Evolutionary conservation across 2,113 vertebrate genomes (phyloP).

Genomic region (Ginglymostoma cirratum): DNA sequence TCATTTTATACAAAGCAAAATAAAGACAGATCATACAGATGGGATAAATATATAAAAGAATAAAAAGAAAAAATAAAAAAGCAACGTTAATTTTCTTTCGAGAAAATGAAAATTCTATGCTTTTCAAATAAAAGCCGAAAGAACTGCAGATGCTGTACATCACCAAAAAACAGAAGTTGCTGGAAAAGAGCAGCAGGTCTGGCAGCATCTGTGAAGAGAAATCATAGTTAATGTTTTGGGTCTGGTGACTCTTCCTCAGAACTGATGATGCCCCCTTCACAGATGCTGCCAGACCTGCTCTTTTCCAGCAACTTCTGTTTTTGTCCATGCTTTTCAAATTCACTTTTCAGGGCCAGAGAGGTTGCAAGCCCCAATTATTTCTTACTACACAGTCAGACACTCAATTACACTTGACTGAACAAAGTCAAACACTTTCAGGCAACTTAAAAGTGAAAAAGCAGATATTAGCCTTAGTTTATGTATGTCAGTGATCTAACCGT

Average conservation of each 20-base stretch:
- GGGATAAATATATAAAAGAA: not conserved
- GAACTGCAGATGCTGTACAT: no score
- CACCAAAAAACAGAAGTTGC: no score
- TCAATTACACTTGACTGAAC: not conserved
- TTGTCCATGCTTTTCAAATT: not conserved
- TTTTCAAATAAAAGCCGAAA: no score
- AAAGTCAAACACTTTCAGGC: not conserved
- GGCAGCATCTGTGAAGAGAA: no score
- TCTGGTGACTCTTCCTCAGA: no score
- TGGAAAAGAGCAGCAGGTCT: no score
- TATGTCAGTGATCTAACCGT: not conserved
- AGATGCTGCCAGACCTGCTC: no score
- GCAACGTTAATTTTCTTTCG: not conserved
- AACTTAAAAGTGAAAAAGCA: not conserved
- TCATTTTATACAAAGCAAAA: not conserved
- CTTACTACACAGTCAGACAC: not conserved
- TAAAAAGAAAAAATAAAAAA: not conserved
- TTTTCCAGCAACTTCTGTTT: no score
- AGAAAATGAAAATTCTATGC: not conserved
- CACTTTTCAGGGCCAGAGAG: not conserved
- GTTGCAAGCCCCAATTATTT: not conserved
- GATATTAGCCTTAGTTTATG: not conserved
- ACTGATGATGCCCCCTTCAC: no score
- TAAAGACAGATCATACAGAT: not conserved
- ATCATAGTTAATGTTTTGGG: no score